Evolutionary conservation across 2,888 invertebrate genomes (phyloP), one percentile per base, ranked within the genome.

Genomic region (Saturnia japonica): DNA sequence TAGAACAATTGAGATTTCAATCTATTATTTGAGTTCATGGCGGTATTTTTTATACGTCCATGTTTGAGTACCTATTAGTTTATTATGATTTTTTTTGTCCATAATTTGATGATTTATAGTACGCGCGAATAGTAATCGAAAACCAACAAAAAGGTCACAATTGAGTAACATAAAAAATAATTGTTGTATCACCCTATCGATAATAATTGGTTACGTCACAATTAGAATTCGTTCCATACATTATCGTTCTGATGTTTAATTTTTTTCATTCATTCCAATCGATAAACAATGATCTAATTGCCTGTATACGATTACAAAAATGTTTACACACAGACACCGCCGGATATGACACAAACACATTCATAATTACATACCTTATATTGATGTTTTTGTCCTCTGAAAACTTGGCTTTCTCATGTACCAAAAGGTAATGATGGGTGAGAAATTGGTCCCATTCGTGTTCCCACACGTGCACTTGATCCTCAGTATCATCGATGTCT

Each of bases 401-500:
- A 79, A 95, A 95, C 78, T 93, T 94, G 0, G 91, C 94, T 71
- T 95, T 94, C 77, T 96, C 95, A 78, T 96, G 95, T 85, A 98
- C 95, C 86, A 96, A 82, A 71, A 95, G 87, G 89, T 96, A 95
- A 87, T 95, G 96, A 82, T 96, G 95, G 0, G 95, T 95, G 3
- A 97, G 91, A 82, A 98, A 97, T 79, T 96, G 96, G 82, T 98
- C 97, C 99, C 99, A 99, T 84, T 98, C 97, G 81, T 97, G 96
- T 75, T 97, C 96, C 96, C 97, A 97, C 66, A 97, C 91, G 76
- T 95, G 94, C 25, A 78, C 73, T 73, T 93, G 92, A 68, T 95
- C 95, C 78, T 96, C 97, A 3, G 96, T 95, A 75, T 97, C 97
- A 80, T 97, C 96, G 76, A 97, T 96, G 79, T 97, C 96, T 81